Evolutionary conservation across 1,140 invertebrate species (phyloP).

Genomic region (Aricia agestis): DNA sequence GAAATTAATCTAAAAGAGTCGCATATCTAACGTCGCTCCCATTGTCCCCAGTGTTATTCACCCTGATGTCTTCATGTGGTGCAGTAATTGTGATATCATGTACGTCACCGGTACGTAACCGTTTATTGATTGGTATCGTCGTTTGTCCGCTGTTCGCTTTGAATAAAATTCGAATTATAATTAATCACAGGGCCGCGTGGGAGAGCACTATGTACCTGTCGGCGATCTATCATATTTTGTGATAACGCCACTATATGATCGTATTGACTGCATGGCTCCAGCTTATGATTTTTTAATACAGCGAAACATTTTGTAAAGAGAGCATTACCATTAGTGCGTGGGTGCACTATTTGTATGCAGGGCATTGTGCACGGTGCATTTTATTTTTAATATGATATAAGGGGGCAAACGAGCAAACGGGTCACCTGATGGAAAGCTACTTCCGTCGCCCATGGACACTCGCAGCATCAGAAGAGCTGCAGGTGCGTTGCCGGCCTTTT

Average conservation of each 20-base stretch:
- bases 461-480: too few species aligned
- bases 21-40: neutral
- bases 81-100: constrained; percentile 72
- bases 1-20: too few species aligned
- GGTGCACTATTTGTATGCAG: constrained; percentile 25
- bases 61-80: constrained; percentile 69
- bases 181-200: constrained; percentile 72
- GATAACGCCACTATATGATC: constrained; percentile 70
- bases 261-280: constrained; percentile 52
- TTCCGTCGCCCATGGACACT: too few species aligned
- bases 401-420: too few species aligned
- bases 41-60: constrained; percentile 39
- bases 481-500: too few species aligned
- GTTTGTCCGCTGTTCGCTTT: constrained; percentile 75
- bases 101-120: constrained; percentile 71
- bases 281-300: constrained; percentile 54
- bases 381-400: too few species aligned
- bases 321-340: constrained; percentile 24
- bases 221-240: constrained; percentile 75
- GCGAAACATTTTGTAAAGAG: constrained; percentile 38
- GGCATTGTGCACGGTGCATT: constrained; percentile 18
- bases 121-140: constrained; percentile 75
- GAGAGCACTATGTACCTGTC: constrained; percentile 61
- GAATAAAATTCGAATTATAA: constrained; percentile 76
- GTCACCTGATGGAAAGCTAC: too few species aligned